Evolutionary conservation across 2,888 invertebrate genomes (phyloP), one percentile per base, ranked within the genome.

Genomic region (Cristatella mucedo): DNA sequence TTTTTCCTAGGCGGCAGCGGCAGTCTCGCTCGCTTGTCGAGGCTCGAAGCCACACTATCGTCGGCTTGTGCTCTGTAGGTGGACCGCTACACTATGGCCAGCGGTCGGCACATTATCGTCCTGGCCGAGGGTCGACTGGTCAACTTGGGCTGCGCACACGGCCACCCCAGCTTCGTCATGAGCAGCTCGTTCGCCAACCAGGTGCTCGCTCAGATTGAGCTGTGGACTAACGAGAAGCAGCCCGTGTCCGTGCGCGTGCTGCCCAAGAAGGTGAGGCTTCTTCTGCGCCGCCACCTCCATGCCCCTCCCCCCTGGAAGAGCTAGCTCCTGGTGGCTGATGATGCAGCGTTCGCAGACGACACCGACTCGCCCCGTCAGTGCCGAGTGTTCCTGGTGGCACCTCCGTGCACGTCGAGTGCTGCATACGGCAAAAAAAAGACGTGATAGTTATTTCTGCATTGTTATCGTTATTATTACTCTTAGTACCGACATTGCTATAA

Each of bases 91-190:
- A 77, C 76, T 49, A 69, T 99, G 54, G 67, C 75, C 41, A 89
- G 80, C 69, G 93, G 93, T 22, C 80, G 79, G 48, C 87, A 95
- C 66, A 74, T 97, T 38, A 86, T 99, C 56, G 70, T 97, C 11
- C 72, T 97, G 46, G 95, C 97, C 20, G 83, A 93, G 66, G 97
- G 97, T 26, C 79, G 97, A 50, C 74, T 99, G 42, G 93, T 93
- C 3, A 99, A 99, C 67, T 73, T 99, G 49, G 97, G 95, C 41
- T 97, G 97, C 68, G 97, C 97, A 21, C 93, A 83, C 56, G 97
- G 97, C 24, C 97, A 97, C 69, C 84, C 97, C 4, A 89, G 89
- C 40, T 99, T 97, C 67, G 97, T 99, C 13, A 99, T 99, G 97
- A 89, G 89, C 48, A 91, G 87, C 68, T 95, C 95, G 1, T 99